Evolutionary conservation across 1,140 invertebrate genomes (phyloP).

Genomic region (Heliconius nattereri): DNA sequence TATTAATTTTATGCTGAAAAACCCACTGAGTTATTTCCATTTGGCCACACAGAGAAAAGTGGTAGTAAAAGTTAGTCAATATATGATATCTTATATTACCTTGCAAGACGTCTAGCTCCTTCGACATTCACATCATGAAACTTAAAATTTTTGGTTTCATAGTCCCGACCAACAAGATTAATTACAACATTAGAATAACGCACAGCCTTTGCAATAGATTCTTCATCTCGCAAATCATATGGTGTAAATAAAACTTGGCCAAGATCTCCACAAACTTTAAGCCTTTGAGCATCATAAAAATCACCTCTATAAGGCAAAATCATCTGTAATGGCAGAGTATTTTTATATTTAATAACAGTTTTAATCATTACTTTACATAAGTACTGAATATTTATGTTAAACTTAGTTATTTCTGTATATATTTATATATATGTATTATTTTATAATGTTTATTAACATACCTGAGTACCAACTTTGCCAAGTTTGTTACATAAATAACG

Average conservation of each 20-base stretch:
- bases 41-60: too few relatives aligned
- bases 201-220: constrained; percentile 92
- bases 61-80: too few relatives aligned
- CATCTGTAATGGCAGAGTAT: constrained; percentile 83
- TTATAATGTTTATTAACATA: constrained; percentile 52
- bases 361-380: background rate
- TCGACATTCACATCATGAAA: constrained; percentile 91
- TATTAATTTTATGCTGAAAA: too few relatives aligned
- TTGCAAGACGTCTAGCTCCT: constrained; percentile 88
- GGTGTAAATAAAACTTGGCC: constrained; percentile 97
- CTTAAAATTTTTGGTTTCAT: constrained; percentile 94
- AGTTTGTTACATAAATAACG: constrained; percentile 92
- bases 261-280: constrained; percentile 95
- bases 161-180: constrained; percentile 95
- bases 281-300: constrained; percentile 86
- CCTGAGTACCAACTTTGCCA: constrained; percentile 93
- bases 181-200: constrained; percentile 99
- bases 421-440: background rate
- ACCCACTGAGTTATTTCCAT: too few relatives aligned
- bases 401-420: background rate
- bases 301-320: constrained; percentile 96
- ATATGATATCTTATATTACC: constrained; percentile 50
- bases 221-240: constrained; percentile 93
- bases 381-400: background rate
- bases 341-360: constrained; percentile 11